Percentiles rank a stretch among this genome's conserved stretches.
Evolutionary conservation across 2,797 vertebrate genomes (phyloP).

Genomic region (Cetoscarus ocellatus): DNA sequence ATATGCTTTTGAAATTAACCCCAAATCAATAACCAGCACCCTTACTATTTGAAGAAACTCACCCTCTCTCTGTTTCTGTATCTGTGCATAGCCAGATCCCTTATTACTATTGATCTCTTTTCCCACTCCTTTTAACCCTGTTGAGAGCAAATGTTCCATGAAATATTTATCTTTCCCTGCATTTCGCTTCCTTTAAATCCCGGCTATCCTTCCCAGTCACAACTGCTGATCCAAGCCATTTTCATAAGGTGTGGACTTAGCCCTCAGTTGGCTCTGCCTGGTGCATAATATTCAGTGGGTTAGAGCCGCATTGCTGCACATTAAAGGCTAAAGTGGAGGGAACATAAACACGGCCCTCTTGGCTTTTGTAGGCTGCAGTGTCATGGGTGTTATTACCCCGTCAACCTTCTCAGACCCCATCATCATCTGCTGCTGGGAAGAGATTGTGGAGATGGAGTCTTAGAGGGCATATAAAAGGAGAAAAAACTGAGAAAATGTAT

Average conservation of each 20-base stretch:
- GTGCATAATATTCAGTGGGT: constrained; percentile 54
- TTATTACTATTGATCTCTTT: constrained; percentile 59
- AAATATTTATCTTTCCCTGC: constrained; percentile 69
- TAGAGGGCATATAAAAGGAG: neutral
- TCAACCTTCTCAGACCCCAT: constrained; percentile 27
- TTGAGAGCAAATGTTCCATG: constrained; percentile 56
- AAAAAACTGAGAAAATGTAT: neutral
- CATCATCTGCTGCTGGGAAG: constrained; percentile 16
- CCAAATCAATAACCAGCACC: neutral
- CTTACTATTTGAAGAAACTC: constrained; percentile 25
- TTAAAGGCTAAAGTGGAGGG: constrained; percentile 53
- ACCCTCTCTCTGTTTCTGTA: constrained; percentile 27
- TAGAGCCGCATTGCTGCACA: constrained; percentile 57
- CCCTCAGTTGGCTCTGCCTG: constrained; percentile 39
- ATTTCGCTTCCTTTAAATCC: constrained; percentile 46
- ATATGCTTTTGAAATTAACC: constrained; percentile 11
- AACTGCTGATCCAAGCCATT: constrained; percentile 67
- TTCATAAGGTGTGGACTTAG: constrained; percentile 53
- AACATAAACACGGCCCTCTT: constrained; percentile 45
- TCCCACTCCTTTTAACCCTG: constrained; percentile 47
- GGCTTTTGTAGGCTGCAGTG: constrained; percentile 20
- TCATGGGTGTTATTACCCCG: constrained; percentile 37
- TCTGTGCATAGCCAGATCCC: constrained; percentile 51
- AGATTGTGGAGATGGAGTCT: constrained; percentile 1
- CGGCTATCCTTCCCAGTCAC: constrained; percentile 57